Percentiles rank a stretch among this genome's conserved stretches.
phyloP scores from a whole-genome alignment of 2,888 invertebrate species.

The Cheilosia variabilis region DNA sequence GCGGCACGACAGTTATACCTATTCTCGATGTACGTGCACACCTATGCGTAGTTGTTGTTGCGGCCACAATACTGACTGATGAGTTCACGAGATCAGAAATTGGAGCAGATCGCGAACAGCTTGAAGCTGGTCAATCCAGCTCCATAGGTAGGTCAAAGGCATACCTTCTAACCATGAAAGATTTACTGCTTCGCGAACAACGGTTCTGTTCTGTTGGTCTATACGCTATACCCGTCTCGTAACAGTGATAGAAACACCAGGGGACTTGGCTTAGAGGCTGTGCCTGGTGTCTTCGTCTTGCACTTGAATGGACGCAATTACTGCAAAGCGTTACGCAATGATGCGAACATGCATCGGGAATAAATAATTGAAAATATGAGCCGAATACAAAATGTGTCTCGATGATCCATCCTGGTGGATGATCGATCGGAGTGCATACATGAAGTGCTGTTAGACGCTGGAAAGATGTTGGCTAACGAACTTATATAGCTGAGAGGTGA shows the following conservation, averaged over 20 bases:
- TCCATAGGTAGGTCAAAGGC: constrained; percentile 82
- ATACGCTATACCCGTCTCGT: neutral
- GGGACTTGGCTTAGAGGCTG: neutral
- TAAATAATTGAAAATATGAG: constrained; percentile 64
- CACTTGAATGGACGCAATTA: constrained; percentile 52
- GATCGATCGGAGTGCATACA: neutral
- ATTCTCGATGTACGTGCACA: constrained; percentile 2
- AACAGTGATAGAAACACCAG: neutral
- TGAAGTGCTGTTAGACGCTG: constrained; percentile 43
- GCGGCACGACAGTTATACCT: constrained; percentile 50
- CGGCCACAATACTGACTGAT: constrained; percentile 47
- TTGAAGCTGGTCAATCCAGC: constrained; percentile 77
- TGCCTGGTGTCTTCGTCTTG: neutral
- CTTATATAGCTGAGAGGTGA: constrained; percentile 36
- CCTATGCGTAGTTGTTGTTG: neutral
- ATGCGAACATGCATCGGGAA: constrained; percentile 62
- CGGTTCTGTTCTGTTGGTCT: constrained; percentile 39
- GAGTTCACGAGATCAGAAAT: constrained; percentile 68
- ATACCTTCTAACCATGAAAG: constrained; percentile 77
- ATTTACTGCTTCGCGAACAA: constrained; percentile 59
- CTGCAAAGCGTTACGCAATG: constrained; percentile 65
- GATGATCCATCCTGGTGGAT: constrained; percentile 6
- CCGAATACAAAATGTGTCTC: constrained; percentile 23
- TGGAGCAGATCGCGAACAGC: constrained; percentile 58
- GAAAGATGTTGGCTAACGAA: constrained; percentile 51